phyloP scores from a whole-genome alignment of 1,140 invertebrate species.

The Apis mellifera region DNA sequence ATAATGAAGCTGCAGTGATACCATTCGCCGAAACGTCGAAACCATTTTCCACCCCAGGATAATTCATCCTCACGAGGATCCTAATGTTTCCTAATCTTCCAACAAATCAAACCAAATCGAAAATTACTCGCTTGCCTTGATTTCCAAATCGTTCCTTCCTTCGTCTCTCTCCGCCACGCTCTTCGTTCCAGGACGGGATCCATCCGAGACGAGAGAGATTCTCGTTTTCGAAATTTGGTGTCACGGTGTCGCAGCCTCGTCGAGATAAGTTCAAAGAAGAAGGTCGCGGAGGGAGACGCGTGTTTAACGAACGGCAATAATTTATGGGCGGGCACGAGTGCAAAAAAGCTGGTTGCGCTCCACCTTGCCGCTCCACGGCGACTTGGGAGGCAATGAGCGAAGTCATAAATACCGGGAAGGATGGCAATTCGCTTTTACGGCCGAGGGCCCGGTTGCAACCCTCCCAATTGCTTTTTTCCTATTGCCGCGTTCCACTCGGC shows the following conservation, averaged over 20 bases:
- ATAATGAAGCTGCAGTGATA: neutral
- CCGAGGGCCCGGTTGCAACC: too few species aligned
- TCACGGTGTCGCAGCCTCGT: neutral
- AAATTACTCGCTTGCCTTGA: neutral
- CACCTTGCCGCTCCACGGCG: neutral
- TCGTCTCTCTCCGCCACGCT: neutral
- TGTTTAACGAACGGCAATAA: slow-evolving; percentile 55
- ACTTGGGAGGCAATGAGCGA: neutral
- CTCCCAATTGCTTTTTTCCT: neutral
- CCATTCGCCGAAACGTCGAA: too few species aligned
- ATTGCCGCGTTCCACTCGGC: too few species aligned
- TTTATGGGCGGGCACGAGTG: slow-evolving; percentile 41
- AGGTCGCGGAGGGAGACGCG: slow-evolving; percentile 15
- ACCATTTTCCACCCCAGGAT: neutral
- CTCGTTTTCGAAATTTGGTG: neutral
- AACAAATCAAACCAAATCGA: neutral
- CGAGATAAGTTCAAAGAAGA: slow-evolving; percentile 27
- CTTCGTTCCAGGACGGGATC: neutral
- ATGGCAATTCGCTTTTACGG: slow-evolving; percentile 33
- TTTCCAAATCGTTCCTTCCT: neutral
- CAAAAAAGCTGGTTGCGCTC: neutral
- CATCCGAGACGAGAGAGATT: too few species aligned
- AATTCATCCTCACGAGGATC: neutral
- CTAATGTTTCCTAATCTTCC: neutral
- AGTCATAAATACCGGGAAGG: slow-evolving; percentile 31